Base-by-base conservation (phyloP, 2,888 invertebrate species). In the Zeuzera pyrina region DNA sequence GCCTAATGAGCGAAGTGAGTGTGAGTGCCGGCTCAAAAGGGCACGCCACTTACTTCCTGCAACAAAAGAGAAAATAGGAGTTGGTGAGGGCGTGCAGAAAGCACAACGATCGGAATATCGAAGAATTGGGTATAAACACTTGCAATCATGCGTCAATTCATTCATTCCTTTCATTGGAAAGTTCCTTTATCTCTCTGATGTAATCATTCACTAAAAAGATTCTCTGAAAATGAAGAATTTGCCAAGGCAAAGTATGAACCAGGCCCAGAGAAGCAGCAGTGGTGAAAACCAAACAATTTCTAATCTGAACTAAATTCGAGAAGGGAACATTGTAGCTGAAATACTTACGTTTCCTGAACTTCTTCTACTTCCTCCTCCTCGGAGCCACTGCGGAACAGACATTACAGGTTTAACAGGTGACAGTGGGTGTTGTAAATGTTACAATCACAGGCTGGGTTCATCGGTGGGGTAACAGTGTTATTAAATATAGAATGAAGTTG, bases 351-450 rank as follows among this genome's bases (percentile, higher is more conserved):
- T 77, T 88, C 88, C 63, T 81, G 85, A 66, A 91, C 90, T 88
- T 91, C 91, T 88, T 91, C 90, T 62, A 88, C 88, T 84, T 87
- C 88, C 85, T 89, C 89, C 88, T 91, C 91, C 86, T 91, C 91
- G 69, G 83, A 77, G 71, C 84, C 84, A 84, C 84, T 84, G 79
- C 56, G 68, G 57, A 73, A 55, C 46, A 67, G 45, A 66, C 28
- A 55, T 25, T n/a, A n/a, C n/a, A n/a, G n/a, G n/a, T n/a, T n/a
- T n/a, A n/a, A n/a, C n/a, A n/a, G n/a, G n/a, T n/a, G n/a, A n/a
- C n/a, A n/a, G n/a, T n/a, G n/a, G n/a, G n/a, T n/a, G n/a, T n/a
- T n/a, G n/a, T n/a, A n/a, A n/a, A n/a, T n/a, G n/a, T n/a, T n/a
- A n/a, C n/a, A n/a, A n/a, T n/a, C n/a, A n/a, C n/a, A n/a, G n/a